Conservation (phyloP, 1,140 invertebrate species). For the Philaenus spumarius region DNA sequence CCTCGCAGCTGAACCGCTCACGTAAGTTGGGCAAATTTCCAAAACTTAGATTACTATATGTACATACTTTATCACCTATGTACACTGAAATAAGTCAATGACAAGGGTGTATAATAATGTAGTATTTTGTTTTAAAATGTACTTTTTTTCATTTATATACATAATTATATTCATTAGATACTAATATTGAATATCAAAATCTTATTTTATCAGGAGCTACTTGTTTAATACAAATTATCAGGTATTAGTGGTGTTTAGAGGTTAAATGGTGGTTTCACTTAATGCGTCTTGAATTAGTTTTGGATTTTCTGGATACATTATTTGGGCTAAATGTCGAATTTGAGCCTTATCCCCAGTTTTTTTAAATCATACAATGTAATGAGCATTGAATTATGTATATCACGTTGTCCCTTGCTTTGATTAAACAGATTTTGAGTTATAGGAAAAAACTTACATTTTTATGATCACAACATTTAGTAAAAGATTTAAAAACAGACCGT, state of each 20-base stretch:
- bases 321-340: constrained; percentile 1
- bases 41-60: too few species aligned
- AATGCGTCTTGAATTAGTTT: not conserved
- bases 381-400: not conserved
- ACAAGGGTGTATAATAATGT: too few species aligned
- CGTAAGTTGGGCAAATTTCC: too few species aligned
- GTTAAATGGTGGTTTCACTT: not conserved
- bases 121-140: too few species aligned
- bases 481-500: not conserved
- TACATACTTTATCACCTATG: too few species aligned
- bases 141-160: not conserved
- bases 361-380: not conserved
- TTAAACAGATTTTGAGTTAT: constrained; percentile 1
- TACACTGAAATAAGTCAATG: too few species aligned
- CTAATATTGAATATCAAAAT: not conserved
- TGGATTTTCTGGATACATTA: not conserved
- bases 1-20: too few species aligned
- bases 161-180: not conserved
- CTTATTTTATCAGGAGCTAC: not conserved
- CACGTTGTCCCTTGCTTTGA: not conserved
- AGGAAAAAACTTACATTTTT: not conserved
- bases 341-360: not conserved
- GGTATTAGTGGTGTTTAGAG: not conserved
- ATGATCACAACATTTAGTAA: not conserved
- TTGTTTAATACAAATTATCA: not conserved